Conservation (phyloP, 2,888 invertebrate species). For the Temnothorax rugatulus region DNA sequence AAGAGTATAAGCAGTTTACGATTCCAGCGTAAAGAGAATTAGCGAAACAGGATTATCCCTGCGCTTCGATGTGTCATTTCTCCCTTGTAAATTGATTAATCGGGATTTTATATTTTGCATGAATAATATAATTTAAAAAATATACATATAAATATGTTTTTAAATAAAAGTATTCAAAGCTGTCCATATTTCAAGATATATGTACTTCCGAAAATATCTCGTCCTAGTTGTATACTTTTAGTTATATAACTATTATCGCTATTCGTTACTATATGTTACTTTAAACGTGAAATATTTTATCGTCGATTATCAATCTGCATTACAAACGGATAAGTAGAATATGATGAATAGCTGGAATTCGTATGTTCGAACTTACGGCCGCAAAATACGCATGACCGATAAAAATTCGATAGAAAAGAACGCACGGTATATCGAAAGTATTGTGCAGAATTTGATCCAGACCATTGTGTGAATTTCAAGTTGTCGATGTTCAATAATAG, state of each 20-base stretch:
- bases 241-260: not conserved
- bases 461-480: slow-evolving; percentile 48
- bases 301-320: not conserved
- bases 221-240: not conserved
- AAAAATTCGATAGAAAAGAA: slow-evolving; percentile 40
- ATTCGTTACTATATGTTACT: not conserved
- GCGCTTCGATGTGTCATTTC: not conserved
- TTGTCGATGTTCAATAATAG: slow-evolving; percentile 48
- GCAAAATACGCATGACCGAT: slow-evolving; percentile 4
- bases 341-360: slow-evolving; percentile 7
- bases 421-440: slow-evolving; percentile 29
- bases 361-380: not conserved
- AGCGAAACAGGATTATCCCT: slow-evolving; percentile 18
- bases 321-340: slow-evolving; percentile 1
- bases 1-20: slow-evolving; percentile 40
- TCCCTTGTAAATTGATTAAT: not conserved
- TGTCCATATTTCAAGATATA: not conserved
- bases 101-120: not conserved
- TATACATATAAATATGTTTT: slow-evolving; percentile 6
- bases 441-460: slow-evolving; percentile 46
- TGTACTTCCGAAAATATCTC: not conserved
- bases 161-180: not conserved
- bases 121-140: not conserved
- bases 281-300: not conserved
- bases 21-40: slow-evolving; percentile 9